These are phyloP conservation scores for Nomada hirtipes DNA, from an alignment of 2,888 invertebrate species.

Conservation along the genomic window DNA sequence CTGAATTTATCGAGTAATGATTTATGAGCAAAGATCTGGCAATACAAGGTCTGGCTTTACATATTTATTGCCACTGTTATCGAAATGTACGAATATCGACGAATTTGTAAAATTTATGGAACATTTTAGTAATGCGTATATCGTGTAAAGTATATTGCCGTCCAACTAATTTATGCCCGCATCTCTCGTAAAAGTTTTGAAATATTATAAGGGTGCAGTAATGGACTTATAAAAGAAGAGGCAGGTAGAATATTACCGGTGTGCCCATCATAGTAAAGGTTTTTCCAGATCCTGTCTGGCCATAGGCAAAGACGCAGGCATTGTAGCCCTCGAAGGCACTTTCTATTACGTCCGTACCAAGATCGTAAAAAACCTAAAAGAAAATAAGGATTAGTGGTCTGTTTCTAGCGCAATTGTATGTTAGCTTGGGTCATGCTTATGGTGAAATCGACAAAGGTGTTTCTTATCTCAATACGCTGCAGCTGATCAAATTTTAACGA, in stretches of 20 bases:
- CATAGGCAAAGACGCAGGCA: conserved; percentile 96
- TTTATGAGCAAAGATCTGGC: too few relatives aligned
- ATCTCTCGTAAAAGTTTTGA: background rate
- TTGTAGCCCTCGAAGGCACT: conserved; percentile 94
- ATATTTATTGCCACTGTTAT: too few relatives aligned
- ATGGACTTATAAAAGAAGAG: background rate
- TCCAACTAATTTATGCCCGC: too few relatives aligned
- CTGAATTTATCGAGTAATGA: too few relatives aligned
- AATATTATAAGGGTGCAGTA: background rate
- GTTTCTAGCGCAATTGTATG: background rate
- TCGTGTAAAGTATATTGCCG: too few relatives aligned
- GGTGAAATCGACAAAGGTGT: conserved; percentile 48
- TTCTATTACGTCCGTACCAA: conserved; percentile 92
- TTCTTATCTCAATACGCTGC: conserved; percentile 33
- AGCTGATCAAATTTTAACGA: conserved; percentile 21
- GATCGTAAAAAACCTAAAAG: conserved; percentile 88
- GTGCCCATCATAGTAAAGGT: conserved; percentile 97
- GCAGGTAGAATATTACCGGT: conserved; percentile 84
- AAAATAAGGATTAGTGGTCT: conserved; percentile 11
- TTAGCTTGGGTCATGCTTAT: conserved; percentile 11
- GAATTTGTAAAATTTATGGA: too few relatives aligned
- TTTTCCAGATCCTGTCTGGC: conserved; percentile 96
- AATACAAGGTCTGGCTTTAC: too few relatives aligned
- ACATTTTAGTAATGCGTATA: too few relatives aligned
- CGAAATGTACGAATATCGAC: too few relatives aligned